phyloP scores from a whole-genome alignment of 2,888 invertebrate genomes.

The Heterodera filipjevi region DNA sequence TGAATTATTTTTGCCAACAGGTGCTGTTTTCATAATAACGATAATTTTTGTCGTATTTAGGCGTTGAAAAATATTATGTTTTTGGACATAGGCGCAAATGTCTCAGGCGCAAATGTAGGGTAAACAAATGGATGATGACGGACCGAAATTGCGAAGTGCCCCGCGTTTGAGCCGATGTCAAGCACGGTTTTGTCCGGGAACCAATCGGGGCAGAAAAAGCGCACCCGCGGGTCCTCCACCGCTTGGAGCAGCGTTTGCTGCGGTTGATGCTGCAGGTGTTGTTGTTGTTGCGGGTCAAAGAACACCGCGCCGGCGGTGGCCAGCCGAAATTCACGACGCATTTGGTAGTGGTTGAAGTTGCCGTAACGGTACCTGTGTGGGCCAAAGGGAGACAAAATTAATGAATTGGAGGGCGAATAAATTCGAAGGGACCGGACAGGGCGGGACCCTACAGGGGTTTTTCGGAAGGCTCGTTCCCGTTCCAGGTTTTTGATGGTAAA shows the following conservation, averaged over 20 bases:
- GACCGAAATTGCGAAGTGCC: slow-evolving; percentile 83
- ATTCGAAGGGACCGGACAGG: too few relatives aligned
- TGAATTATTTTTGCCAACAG: too few relatives aligned
- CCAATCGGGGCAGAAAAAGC: slow-evolving; percentile 43
- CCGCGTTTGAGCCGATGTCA: slow-evolving; percentile 97
- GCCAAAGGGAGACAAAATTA: neutral
- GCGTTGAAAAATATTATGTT: too few relatives aligned
- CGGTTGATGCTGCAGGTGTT: neutral
- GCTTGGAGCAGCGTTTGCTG: slow-evolving; percentile 10
- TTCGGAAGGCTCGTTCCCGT: too few relatives aligned
- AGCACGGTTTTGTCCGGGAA: slow-evolving; percentile 74
- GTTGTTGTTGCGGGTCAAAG: slow-evolving; percentile 3
- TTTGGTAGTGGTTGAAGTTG: slow-evolving; percentile 86
- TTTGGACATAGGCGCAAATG: too few relatives aligned
- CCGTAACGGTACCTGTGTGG: slow-evolving; percentile 74
- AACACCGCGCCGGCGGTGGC: slow-evolving; percentile 67
- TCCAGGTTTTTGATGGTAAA: too few relatives aligned
- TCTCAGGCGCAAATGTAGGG: too few relatives aligned
- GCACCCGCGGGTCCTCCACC: slow-evolving; percentile 74
- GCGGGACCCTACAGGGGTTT: too few relatives aligned
- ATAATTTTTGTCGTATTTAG: too few relatives aligned
- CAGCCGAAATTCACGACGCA: slow-evolving; percentile 9
- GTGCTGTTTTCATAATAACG: too few relatives aligned
- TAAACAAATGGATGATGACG: neutral
- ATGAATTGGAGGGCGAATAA: neutral